phyloP scores from a whole-genome alignment of 37 sponge, comb jelly and placozoan genomes.

The Chondrilla cf. caribensis region DNA sequence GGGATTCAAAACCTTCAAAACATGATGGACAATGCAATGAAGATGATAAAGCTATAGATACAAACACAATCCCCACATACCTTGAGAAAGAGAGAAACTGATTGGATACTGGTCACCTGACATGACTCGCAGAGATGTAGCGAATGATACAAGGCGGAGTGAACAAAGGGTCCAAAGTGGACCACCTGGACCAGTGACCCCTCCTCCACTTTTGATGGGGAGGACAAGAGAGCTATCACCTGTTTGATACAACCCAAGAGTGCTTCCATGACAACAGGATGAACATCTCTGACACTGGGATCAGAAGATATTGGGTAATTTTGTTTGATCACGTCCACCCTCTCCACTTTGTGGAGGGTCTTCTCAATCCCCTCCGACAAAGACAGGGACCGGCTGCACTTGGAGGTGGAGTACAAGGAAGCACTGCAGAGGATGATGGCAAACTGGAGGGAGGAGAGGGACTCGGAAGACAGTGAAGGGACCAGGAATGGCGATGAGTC shows the following conservation, averaged over 20 bases:
- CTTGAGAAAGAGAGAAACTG: slow-evolving; percentile 26
- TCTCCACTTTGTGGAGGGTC: not conserved
- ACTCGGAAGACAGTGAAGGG: slow-evolving; percentile 43
- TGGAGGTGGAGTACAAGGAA: slow-evolving; percentile 20
- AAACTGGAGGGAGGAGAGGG: slow-evolving; percentile 55
- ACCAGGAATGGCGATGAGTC: slow-evolving; percentile 84
- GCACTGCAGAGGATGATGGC: slow-evolving; percentile 28
- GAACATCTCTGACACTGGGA: not conserved
- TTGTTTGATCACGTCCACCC: not conserved
- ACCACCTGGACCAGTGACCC: slow-evolving; percentile 27
- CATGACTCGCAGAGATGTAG: slow-evolving; percentile 38
- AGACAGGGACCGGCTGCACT: not conserved
- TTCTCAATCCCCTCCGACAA: not conserved
- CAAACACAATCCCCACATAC: no score
- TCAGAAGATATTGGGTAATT: not conserved
- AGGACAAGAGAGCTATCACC: not conserved
- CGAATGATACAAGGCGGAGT: slow-evolving; percentile 27
- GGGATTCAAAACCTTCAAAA: not conserved
- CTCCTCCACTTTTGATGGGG: not conserved
- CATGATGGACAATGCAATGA: not conserved
- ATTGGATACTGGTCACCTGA: not conserved
- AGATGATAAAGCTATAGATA: no score
- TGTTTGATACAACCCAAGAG: not conserved
- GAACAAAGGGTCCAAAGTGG: slow-evolving; percentile 46
- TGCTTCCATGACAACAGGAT: slow-evolving; percentile 20